These are phyloP conservation scores for Tetragonisca angustula DNA, from an alignment of 2,888 invertebrate genomes.

Conservation along the genomic window DNA sequence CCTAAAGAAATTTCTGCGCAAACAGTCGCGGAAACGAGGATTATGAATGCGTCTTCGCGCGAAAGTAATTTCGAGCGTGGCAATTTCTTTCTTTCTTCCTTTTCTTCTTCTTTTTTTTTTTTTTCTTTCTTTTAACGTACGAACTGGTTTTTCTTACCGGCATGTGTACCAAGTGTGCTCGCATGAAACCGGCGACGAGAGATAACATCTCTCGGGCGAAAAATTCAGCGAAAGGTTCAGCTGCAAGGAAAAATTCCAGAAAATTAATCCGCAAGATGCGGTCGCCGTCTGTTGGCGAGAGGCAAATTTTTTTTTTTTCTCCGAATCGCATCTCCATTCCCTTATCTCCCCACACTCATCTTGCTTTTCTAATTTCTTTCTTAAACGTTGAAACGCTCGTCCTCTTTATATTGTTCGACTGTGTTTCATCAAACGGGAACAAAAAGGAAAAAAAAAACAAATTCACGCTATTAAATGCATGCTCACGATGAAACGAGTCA, in stretches of 20 bases:
- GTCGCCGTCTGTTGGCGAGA: not conserved
- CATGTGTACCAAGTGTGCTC: not conserved
- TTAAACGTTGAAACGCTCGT: not conserved
- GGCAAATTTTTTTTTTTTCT: not conserved
- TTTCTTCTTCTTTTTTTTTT: too few species aligned
- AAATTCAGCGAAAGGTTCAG: slow-evolving; percentile 18
- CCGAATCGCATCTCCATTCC: not conserved
- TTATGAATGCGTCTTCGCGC: slow-evolving; percentile 4
- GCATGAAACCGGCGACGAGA: not conserved
- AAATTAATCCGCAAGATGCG: slow-evolving; percentile 26
- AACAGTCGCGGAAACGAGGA: slow-evolving; percentile 5
- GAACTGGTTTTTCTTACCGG: not conserved
- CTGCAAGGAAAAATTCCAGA: slow-evolving; percentile 11
- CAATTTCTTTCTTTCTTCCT: not conserved
- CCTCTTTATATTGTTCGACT: too few species aligned
- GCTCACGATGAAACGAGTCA: not conserved
- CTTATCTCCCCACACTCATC: not conserved
- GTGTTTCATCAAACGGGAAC: not conserved
- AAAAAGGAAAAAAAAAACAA: not conserved
- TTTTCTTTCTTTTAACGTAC: not conserved
- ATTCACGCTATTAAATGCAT: slow-evolving; percentile 20
- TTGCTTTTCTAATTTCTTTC: not conserved
- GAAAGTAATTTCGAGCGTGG: slow-evolving; percentile 26
- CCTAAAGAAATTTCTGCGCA: not conserved
- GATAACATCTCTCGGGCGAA: slow-evolving; percentile 1